These are phyloP conservation scores for Lochmaea crataegi DNA, from an alignment of 2,888 invertebrate genomes.

Conservation along the genomic window DNA sequence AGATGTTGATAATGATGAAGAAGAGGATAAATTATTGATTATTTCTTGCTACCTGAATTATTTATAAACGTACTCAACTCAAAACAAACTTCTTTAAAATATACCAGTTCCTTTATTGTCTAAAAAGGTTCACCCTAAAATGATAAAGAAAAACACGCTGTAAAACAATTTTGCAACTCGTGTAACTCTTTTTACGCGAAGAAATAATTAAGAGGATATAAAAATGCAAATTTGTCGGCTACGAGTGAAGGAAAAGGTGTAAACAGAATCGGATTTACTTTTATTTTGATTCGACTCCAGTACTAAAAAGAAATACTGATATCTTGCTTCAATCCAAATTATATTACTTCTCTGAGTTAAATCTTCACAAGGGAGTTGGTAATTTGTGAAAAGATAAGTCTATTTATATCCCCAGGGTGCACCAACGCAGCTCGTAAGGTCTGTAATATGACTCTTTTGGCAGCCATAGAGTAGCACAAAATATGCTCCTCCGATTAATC, in stretches of 20 bases:
- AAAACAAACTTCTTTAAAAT: not conserved
- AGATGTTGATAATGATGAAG: too few species aligned
- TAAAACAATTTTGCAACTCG: conserved; percentile 12
- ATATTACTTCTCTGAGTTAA: too few species aligned
- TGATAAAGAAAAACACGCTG: conserved; percentile 14
- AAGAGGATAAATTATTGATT: too few species aligned
- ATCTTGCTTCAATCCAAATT: too few species aligned
- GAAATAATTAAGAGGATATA: conserved; percentile 12
- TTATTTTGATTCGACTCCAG: not conserved
- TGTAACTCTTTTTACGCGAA: conserved; percentile 10
- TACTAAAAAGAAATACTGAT: not conserved
- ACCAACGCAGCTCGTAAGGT: too few species aligned
- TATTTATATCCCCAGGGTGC: too few species aligned
- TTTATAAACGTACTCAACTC: not conserved
- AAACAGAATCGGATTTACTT: conserved; percentile 1
- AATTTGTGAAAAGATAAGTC: too few species aligned
- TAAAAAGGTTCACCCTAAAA: not conserved
- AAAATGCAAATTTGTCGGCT: conserved; percentile 13
- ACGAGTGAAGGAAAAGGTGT: not conserved
- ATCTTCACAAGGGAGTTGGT: too few species aligned
- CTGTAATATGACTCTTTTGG: too few species aligned
- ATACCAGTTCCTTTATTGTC: not conserved
- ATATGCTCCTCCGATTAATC: too few species aligned
- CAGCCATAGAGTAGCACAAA: too few species aligned
- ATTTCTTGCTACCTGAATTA: not conserved